A percentile compares a stretch with the other conserved stretches of the same genome.
Evolutionary conservation across 2,113 vertebrate genomes (phyloP).

Genomic region (Nothocercus nigrocapillus): DNA sequence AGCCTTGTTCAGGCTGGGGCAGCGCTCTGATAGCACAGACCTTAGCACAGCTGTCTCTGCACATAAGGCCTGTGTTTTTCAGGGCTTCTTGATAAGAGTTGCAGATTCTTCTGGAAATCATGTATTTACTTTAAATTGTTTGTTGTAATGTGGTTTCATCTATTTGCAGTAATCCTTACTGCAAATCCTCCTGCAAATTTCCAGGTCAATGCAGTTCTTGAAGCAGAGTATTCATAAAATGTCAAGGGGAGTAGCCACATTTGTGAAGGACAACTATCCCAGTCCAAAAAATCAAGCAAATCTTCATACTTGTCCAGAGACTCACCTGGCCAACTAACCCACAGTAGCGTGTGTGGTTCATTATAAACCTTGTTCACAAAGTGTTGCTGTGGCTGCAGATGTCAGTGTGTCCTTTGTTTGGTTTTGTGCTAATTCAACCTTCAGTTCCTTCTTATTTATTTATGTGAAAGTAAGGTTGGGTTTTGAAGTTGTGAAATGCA

Average conservation of each 20-base stretch:
- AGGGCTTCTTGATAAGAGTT: not conserved
- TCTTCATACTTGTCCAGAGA: not conserved
- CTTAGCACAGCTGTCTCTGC: not conserved
- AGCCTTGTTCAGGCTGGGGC: not conserved
- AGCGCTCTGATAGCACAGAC: not conserved
- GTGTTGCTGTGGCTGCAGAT: not conserved
- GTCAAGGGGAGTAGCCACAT: not conserved
- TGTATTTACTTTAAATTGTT: not conserved
- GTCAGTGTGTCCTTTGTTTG: fast-evolving
- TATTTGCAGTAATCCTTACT: not conserved
- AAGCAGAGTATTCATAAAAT: not conserved
- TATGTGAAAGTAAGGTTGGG: not conserved
- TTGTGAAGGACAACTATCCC: not conserved
- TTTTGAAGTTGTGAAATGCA: not conserved
- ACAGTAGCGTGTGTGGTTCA: not conserved
- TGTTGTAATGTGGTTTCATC: not conserved
- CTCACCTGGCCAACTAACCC: not conserved
- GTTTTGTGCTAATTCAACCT: not conserved
- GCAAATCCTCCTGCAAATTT: not conserved
- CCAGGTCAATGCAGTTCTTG: not conserved
- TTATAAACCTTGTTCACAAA: not conserved
- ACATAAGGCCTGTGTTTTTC: not conserved
- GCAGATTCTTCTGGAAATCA: not conserved
- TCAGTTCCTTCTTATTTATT: not conserved
- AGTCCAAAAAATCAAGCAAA: not conserved